phyloP scores from a whole-genome alignment of 2,113 vertebrate genomes.

The Cochlearius cochlearius region DNA sequence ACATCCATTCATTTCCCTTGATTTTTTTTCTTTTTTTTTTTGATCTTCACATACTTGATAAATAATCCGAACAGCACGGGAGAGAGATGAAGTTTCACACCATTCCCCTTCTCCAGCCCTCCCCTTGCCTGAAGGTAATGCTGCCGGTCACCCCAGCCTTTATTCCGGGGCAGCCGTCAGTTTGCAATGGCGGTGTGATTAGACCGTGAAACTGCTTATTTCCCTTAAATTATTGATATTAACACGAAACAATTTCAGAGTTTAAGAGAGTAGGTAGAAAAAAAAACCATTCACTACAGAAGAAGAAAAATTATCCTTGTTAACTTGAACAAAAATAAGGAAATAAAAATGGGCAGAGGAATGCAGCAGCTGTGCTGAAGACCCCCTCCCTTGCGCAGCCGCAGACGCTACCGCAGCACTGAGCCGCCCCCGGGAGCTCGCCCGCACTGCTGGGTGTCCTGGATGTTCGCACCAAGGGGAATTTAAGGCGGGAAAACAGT shows the following conservation, averaged over 20 bases:
- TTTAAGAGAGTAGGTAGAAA: constrained; percentile 5
- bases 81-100: constrained; percentile 36
- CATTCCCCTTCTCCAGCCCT: not conserved
- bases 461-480: accelerated
- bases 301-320: not conserved
- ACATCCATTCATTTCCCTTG: constrained; percentile 8
- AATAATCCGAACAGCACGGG: not conserved
- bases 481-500: accelerated
- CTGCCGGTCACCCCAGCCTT: not conserved
- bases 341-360: not conserved
- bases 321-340: not conserved
- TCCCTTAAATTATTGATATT: constrained; percentile 26
- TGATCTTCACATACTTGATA: constrained; percentile 33
- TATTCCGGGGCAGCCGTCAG: not conserved
- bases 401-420: accelerated
- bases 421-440: not conserved
- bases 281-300: not conserved
- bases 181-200: not conserved
- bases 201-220: constrained; percentile 1
- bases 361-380: not conserved
- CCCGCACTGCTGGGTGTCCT: not conserved
- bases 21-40: constrained; percentile 12
- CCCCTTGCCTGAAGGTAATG: constrained; percentile 29
- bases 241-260: not conserved
- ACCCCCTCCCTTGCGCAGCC: not conserved